Evolutionary conservation across 1,140 invertebrate species (phyloP), one percentile per base, ranked within the genome.

Genomic region (Rhynchophorus ferrugineus): DNA sequence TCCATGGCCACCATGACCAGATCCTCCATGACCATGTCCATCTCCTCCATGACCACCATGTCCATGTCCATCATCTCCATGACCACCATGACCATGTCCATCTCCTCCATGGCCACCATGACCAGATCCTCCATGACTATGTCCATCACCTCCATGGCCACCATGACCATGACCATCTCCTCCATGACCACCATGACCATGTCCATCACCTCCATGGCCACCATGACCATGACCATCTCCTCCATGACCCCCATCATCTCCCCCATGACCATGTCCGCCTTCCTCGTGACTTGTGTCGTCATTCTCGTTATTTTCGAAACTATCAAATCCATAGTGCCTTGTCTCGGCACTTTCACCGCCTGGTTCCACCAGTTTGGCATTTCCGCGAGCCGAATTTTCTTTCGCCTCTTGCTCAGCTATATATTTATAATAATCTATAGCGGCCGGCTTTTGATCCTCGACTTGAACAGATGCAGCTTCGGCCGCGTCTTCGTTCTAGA

Each of bases 391-490:
- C 2, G 22, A 22, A 11, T 29, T 54, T 43, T 43, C 24, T 29
- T 46, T 35, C 11, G 22, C 38, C 11, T 48, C 39, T 2, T 29
- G 33, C 13, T 45, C 37, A 35, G 51, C 17, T 7, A 55, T 11
- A 1, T 56, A 24, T 34, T 59, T 59, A 37, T 59, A 50, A 24
- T 56, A 56, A 38, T 50, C 48, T 16, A 50, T 20, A 22, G 54
- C 47, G 13, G 22, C 54, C 2, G 54, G 43, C 36, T 50, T 39
- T 38, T 56, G 54, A 29, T 56, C 54, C 34, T n/a, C 16, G 1
- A 46, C 29, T 7, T 44, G 24, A 22, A 35, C 19, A 49, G 49
- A 35, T 22, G 20, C 38, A 34, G 38, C 20, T 8, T 17, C 46
- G 11, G 5, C 33, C 14, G 18, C 43, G 14, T 38, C 56, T 9